Conservation (phyloP, 1,140 invertebrate genomes). For the Rhagoletis pomonella region DNA sequence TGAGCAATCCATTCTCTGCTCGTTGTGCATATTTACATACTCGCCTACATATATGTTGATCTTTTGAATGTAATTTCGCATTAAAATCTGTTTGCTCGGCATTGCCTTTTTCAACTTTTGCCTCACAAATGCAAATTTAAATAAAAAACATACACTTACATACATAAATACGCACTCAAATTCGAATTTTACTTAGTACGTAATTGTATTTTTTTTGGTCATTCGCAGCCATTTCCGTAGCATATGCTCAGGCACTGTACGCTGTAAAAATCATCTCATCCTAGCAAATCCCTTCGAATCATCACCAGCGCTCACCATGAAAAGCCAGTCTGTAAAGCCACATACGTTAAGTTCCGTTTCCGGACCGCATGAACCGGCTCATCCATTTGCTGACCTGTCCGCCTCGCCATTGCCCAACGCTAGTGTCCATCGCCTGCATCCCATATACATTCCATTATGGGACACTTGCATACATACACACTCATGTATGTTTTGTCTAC, state of each 20-base stretch:
- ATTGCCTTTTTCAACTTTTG: conserved; percentile 8
- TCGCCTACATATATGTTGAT: conserved; percentile 20
- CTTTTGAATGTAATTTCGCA: conserved; percentile 42
- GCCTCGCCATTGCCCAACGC: not conserved
- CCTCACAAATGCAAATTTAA: conserved; percentile 31
- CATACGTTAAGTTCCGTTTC: conserved; percentile 18
- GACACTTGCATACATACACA: not conserved
- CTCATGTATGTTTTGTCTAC: not conserved
- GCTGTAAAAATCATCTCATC: not conserved
- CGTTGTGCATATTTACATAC: not conserved
- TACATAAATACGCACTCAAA: not conserved
- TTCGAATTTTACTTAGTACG: not conserved
- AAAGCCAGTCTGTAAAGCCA: not conserved
- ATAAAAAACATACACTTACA: not conserved
- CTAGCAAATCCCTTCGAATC: not conserved
- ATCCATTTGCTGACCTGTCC: conserved; percentile 17
- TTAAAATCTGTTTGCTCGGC: conserved; percentile 41
- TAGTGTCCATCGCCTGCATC: too few relatives aligned
- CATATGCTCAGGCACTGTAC: conserved; percentile 12
- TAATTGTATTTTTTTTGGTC: not conserved
- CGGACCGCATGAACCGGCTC: conserved; percentile 11
- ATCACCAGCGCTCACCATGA: not conserved
- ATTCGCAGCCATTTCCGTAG: conserved; percentile 29
- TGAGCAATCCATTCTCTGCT: not conserved
- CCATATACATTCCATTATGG: not conserved